phyloP scores from a whole-genome alignment of 2,888 invertebrate genomes.

The Scaptomyza flava region DNA sequence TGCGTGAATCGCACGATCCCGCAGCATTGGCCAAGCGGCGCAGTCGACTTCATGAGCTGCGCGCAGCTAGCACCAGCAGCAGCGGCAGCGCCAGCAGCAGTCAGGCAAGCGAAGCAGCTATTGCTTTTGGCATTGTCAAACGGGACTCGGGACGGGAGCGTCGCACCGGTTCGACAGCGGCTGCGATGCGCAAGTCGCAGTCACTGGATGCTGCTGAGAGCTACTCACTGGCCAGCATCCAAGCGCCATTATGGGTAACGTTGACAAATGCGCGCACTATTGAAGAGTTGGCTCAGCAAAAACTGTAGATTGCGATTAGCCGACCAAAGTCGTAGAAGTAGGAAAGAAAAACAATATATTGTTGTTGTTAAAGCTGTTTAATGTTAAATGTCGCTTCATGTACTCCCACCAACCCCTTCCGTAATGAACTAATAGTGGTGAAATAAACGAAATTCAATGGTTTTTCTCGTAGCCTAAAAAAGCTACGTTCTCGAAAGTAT shows the following conservation, averaged over 20 bases:
- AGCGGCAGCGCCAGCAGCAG: constrained; percentile 45
- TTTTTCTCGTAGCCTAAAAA: constrained; percentile 35
- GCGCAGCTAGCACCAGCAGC: constrained; percentile 52
- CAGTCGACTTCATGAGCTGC: constrained; percentile 66
- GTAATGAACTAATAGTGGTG: neutral
- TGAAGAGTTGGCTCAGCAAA: constrained; percentile 81
- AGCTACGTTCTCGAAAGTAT: neutral
- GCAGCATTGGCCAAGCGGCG: constrained; percentile 66
- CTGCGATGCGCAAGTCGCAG: constrained; percentile 73
- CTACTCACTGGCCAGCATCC: constrained; percentile 85
- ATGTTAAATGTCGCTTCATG: constrained; percentile 23
- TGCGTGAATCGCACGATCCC: constrained; percentile 58
- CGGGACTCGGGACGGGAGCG: constrained; percentile 52
- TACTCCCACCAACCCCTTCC: neutral
- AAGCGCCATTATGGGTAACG: constrained; percentile 92
- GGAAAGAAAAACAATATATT: neutral
- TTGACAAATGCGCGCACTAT: constrained; percentile 89
- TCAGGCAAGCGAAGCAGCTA: constrained; percentile 45
- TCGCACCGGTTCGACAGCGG: constrained; percentile 23
- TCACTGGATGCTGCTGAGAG: constrained; percentile 76
- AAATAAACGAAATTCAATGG: constrained; percentile 39
- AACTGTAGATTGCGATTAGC: constrained; percentile 45
- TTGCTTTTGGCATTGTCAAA: constrained; percentile 50
- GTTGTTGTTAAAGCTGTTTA: constrained; percentile 39
- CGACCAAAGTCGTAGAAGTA: constrained; percentile 17